Conservation (phyloP, 2,888 invertebrate species). For the Meiosimyza decipiens region DNA sequence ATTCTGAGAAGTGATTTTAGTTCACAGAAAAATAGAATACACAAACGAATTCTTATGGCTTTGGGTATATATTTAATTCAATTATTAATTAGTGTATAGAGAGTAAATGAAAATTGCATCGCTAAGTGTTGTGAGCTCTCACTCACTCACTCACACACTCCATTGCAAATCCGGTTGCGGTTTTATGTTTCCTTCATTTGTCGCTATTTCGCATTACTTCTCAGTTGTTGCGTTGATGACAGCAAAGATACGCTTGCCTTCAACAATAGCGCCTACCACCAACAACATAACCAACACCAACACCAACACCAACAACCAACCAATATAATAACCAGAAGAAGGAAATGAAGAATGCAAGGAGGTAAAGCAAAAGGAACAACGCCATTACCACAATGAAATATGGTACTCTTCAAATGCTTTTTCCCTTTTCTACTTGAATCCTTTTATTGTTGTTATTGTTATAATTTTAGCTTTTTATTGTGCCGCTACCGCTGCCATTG, state of each 20-base stretch:
- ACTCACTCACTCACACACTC: too few relatives aligned
- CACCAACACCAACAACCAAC: neutral
- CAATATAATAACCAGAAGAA: neutral
- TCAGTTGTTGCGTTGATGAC: slow-evolving; percentile 1
- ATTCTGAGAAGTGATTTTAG: too few relatives aligned
- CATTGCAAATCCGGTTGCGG: neutral
- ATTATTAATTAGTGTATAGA: too few relatives aligned
- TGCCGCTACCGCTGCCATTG: neutral
- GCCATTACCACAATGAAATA: slow-evolving; percentile 19
- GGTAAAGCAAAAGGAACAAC: neutral
- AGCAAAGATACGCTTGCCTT: slow-evolving; percentile 2
- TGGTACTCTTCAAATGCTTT: slow-evolving; percentile 26
- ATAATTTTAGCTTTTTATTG: slow-evolving; percentile 16
- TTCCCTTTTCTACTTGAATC: slow-evolving; percentile 23
- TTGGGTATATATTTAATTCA: too few relatives aligned
- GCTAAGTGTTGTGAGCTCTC: too few relatives aligned
- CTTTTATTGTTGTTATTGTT: slow-evolving; percentile 22
- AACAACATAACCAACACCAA: neutral
- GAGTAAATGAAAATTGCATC: too few relatives aligned
- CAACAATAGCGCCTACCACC: neutral
- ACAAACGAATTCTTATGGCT: too few relatives aligned
- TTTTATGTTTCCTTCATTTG: slow-evolving; percentile 1
- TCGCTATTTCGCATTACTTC: neutral
- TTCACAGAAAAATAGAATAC: too few relatives aligned
- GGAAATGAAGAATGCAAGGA: neutral